phyloP scores from a whole-genome alignment of 2,113 vertebrate genomes.

The Ochotona princeps region DNA sequence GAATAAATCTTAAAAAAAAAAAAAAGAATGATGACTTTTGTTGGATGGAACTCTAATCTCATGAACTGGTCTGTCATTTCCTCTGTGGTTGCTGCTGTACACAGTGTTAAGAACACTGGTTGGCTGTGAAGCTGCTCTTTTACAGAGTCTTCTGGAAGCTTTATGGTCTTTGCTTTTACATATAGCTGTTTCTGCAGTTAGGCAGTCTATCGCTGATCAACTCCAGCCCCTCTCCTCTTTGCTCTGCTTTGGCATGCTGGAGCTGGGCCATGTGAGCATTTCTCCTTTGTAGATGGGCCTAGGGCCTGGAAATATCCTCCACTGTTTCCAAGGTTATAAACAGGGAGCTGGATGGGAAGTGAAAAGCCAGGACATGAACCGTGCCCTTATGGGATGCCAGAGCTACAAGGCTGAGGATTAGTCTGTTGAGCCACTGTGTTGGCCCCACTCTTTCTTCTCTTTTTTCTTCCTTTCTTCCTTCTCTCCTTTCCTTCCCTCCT shows the following conservation, averaged over 20 bases:
- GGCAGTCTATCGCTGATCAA: background rate
- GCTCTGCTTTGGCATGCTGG: background rate
- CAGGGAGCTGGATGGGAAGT: too few species aligned
- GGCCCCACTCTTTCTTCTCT: too few species aligned
- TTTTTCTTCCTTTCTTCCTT: too few species aligned
- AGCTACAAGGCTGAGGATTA: too few species aligned
- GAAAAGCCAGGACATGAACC: too few species aligned
- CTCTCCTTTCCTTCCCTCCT: too few species aligned
- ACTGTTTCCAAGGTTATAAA: too few species aligned
- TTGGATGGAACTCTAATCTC: constrained; percentile 12
- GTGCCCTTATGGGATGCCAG: too few species aligned
- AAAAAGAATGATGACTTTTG: background rate
- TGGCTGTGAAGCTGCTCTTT: background rate
- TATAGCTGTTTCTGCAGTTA: background rate
- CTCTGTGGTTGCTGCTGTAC: background rate
- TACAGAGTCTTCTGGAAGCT: background rate
- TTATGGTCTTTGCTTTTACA: background rate
- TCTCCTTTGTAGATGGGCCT: background rate
- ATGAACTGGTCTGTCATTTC: background rate
- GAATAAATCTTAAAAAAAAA: too few species aligned
- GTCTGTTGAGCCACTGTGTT: too few species aligned
- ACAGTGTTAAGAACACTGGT: background rate
- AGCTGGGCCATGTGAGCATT: background rate
- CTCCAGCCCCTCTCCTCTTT: background rate
- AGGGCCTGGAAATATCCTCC: too few species aligned